Conservation (phyloP, 2,113 vertebrate genomes). For the Tenrec ecaudatus region DNA sequence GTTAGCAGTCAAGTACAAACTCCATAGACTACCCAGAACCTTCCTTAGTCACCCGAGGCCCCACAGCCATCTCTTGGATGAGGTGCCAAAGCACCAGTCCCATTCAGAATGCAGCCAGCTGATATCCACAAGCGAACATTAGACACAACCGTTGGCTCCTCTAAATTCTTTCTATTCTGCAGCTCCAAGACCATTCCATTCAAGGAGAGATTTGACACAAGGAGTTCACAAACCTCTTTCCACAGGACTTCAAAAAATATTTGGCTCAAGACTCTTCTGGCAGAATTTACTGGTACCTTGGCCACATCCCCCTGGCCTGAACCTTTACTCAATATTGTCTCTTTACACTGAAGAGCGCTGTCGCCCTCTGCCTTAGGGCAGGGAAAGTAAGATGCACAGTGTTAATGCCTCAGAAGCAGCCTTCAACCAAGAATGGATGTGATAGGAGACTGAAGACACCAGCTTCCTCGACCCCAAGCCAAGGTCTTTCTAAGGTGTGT, state of each 20-base stretch:
- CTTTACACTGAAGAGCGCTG: neutral
- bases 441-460: neutral
- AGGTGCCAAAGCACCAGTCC: neutral
- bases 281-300: neutral
- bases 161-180: neutral
- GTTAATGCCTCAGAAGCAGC: neutral
- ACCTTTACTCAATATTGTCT: neutral
- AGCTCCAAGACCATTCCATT: neutral
- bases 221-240: conserved; percentile 10
- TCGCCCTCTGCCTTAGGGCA: neutral
- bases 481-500: neutral
- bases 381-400: neutral
- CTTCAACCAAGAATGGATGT: neutral
- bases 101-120: neutral
- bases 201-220: neutral
- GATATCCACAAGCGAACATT: neutral
- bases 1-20: neutral
- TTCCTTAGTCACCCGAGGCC: neutral
- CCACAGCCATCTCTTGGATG: neutral
- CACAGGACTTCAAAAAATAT: neutral
- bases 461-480: neutral
- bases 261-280: neutral
- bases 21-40: no score
- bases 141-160: neutral
- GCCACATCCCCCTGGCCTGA: neutral